Conservation (phyloP, 2,113 vertebrate genomes). For the Tragelaphus imberbis region DNA sequence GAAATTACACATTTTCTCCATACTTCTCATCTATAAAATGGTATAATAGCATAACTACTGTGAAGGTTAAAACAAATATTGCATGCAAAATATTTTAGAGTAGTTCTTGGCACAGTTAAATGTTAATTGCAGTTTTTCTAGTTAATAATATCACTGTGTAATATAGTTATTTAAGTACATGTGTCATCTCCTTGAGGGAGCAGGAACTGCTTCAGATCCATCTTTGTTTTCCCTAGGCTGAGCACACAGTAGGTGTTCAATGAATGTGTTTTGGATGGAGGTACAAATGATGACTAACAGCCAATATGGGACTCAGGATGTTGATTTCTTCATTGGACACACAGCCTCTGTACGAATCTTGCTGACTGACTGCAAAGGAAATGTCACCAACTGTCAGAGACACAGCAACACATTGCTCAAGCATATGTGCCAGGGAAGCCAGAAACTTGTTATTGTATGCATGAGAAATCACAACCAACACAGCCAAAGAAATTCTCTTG, state of each 20-base stretch:
- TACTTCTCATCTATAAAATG: conserved; percentile 1
- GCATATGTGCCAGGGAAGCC: conserved; percentile 68
- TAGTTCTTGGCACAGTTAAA: neutral
- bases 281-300: conserved; percentile 53
- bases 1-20: neutral
- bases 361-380: conserved; percentile 70
- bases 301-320: conserved; percentile 50
- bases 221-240: neutral
- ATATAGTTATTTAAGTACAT: neutral
- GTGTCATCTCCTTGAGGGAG: neutral
- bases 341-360: conserved; percentile 56
- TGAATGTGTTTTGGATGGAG: conserved; percentile 15
- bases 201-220: neutral
- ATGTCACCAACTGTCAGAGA: conserved; percentile 74
- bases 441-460: conserved; percentile 72
- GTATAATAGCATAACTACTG: neutral
- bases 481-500: neutral
- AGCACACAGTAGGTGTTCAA: conserved; percentile 8
- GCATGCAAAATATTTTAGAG: neutral
- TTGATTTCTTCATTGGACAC: conserved; percentile 68
- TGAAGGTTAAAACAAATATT: neutral
- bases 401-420: conserved; percentile 69
- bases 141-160: neutral
- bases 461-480: conserved; percentile 60
- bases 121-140: neutral